Evolutionary conservation across 2,113 vertebrate genomes (phyloP).

Genomic region (Halcyon malimbica): DNA sequence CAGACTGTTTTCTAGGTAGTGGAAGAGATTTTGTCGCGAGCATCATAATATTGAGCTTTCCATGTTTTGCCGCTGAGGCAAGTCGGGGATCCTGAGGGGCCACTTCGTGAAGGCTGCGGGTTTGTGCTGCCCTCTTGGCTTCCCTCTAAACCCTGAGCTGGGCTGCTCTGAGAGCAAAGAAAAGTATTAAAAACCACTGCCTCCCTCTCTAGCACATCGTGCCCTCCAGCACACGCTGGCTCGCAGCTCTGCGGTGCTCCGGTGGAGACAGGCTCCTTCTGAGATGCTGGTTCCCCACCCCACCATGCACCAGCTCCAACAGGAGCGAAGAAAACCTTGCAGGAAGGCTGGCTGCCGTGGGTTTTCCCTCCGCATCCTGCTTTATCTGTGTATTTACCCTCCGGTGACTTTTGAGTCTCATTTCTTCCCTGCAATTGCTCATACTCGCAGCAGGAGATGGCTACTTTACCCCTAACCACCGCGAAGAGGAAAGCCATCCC

Average conservation of each 20-base stretch:
- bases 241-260: neutral
- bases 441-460: slow-evolving; percentile 5
- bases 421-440: slow-evolving; percentile 45
- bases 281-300: neutral
- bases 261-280: neutral
- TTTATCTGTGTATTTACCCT: slow-evolving; percentile 33
- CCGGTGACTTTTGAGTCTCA: slow-evolving; percentile 19
- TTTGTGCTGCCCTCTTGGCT: neutral
- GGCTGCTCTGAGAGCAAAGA: neutral
- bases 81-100: rapidly evolving
- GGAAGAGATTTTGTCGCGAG: neutral
- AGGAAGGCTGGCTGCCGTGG: neutral
- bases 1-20: neutral
- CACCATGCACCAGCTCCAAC: rapidly evolving
- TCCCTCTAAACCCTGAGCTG: neutral
- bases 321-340: neutral
- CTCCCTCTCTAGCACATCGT: neutral
- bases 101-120: neutral
- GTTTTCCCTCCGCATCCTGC: slow-evolving; percentile 25
- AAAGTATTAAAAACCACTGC: neutral
- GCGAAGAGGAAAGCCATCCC: slow-evolving; percentile 30
- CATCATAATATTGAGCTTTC: neutral
- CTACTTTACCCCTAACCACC: slow-evolving; percentile 7
- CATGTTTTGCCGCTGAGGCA: neutral
- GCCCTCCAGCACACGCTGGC: neutral